A percentile compares a stretch with the other conserved stretches of the same genome.
Evolutionary conservation across 2,888 invertebrate species (phyloP).

Genomic region (Aphidius colemani): DNA sequence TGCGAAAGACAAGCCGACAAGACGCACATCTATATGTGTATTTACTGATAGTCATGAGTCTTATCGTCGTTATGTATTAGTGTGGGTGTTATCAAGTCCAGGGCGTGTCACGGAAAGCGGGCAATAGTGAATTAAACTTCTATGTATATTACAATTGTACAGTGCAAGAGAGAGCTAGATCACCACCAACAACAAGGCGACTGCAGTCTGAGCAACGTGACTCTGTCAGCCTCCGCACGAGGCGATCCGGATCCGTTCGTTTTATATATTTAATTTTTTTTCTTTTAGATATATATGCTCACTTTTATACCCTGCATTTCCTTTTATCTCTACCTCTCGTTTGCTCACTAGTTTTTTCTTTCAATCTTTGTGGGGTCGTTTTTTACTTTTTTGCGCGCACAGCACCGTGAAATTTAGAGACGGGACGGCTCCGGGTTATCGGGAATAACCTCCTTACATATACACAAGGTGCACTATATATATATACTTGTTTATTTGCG

Average conservation of each 20-base stretch:
- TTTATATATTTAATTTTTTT: slow-evolving; percentile 26
- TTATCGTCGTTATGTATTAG: slow-evolving; percentile 51
- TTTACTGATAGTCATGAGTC: slow-evolving; percentile 34
- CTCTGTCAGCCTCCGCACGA: slow-evolving; percentile 37
- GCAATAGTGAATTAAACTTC: slow-evolving; percentile 14
- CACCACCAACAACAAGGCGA: slow-evolving; percentile 25
- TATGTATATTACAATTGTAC: not conserved
- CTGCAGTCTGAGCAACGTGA: slow-evolving; percentile 29
- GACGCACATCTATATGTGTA: slow-evolving; percentile 56
- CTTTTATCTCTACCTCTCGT: not conserved
- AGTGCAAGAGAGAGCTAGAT: slow-evolving; percentile 26
- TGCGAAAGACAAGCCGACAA: slow-evolving; percentile 39
- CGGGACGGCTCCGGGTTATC: slow-evolving; percentile 31
- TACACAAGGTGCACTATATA: no score
- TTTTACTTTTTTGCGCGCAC: slow-evolving; percentile 17
- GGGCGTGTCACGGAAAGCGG: slow-evolving; percentile 56
- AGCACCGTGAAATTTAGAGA: slow-evolving; percentile 21
- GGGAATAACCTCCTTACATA: slow-evolving; percentile 32
- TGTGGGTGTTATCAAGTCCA: slow-evolving; percentile 60
- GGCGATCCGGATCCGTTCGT: slow-evolving; percentile 47
- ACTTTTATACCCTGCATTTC: slow-evolving; percentile 19
- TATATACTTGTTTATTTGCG: no score
- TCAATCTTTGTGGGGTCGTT: not conserved
- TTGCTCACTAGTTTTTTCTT: slow-evolving; percentile 1
- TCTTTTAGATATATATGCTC: slow-evolving; percentile 26